Percentiles rank a stretch among this genome's conserved stretches.
Evolutionary conservation across 2,888 invertebrate genomes (phyloP).

Genomic region (Himalopsyche anomala): DNA sequence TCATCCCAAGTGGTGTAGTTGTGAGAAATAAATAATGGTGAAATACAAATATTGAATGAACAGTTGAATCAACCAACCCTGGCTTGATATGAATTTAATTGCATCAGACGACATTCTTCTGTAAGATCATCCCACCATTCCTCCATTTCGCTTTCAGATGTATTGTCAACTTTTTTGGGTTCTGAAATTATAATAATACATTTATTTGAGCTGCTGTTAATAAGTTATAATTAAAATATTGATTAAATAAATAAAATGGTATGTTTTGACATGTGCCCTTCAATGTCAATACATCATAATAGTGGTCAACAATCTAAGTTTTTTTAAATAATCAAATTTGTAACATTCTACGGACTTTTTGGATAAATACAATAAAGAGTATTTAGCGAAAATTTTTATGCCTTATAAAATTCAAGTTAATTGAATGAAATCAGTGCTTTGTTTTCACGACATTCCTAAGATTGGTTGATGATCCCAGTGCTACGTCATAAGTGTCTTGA

Average conservation of each 20-base stretch:
- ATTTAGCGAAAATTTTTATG: too few species aligned
- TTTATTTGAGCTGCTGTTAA: too few species aligned
- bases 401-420: too few species aligned
- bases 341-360: too few species aligned
- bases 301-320: too few species aligned
- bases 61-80: slow-evolving; percentile 69
- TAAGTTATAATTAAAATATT: background rate
- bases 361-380: too few species aligned
- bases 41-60: background rate
- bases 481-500: too few species aligned
- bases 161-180: slow-evolving; percentile 57
- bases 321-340: too few species aligned
- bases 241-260: background rate
- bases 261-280: background rate
- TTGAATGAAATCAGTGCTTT: too few species aligned
- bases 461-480: too few species aligned
- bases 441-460: too few species aligned
- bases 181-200: slow-evolving; percentile 43
- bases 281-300: background rate
- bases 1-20: background rate
- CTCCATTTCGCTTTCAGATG: slow-evolving; percentile 76
- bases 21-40: background rate
- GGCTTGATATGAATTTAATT: slow-evolving; percentile 78
- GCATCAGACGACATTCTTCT: slow-evolving; percentile 84
- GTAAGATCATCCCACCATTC: slow-evolving; percentile 85